phyloP scores from a whole-genome alignment of 2,113 vertebrate species.

The Elephantulus edwardii region DNA sequence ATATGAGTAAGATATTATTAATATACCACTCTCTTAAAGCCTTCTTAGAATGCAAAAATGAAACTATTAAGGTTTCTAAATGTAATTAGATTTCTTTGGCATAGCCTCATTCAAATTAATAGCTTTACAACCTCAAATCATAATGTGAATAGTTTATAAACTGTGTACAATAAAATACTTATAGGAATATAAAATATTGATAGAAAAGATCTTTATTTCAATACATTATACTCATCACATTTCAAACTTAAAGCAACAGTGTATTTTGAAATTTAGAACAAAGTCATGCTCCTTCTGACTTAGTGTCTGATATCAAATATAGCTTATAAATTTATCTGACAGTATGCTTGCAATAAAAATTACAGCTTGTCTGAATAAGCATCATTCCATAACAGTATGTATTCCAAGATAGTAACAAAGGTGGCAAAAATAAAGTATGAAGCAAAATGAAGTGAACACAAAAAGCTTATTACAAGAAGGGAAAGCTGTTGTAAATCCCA shows the following conservation, averaged over 20 bases:
- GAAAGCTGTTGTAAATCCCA: neutral
- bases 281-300: slow-evolving; percentile 31
- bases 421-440: slow-evolving; percentile 46
- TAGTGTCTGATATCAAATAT: slow-evolving; percentile 45
- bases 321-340: slow-evolving; percentile 57
- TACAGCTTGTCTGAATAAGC: slow-evolving; percentile 44
- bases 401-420: slow-evolving; percentile 27
- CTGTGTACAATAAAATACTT: neutral
- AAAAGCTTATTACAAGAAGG: slow-evolving; percentile 9
- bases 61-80: neutral
- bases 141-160: neutral
- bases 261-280: slow-evolving; percentile 62
- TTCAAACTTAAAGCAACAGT: slow-evolving; percentile 30
- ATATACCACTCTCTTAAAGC: neutral
- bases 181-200: neutral
- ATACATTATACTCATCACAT: slow-evolving; percentile 48
- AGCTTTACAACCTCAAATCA: slow-evolving; percentile 7
- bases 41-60: slow-evolving; percentile 23
- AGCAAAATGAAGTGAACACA: slow-evolving; percentile 22
- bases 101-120: neutral
- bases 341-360: slow-evolving; percentile 62
- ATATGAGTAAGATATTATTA: neutral
- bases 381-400: neutral
- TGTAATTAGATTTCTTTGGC: neutral
- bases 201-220: neutral